Base-by-base conservation (phyloP, 2,797 vertebrate genomes). In the Pelochelys cantorii region DNA sequence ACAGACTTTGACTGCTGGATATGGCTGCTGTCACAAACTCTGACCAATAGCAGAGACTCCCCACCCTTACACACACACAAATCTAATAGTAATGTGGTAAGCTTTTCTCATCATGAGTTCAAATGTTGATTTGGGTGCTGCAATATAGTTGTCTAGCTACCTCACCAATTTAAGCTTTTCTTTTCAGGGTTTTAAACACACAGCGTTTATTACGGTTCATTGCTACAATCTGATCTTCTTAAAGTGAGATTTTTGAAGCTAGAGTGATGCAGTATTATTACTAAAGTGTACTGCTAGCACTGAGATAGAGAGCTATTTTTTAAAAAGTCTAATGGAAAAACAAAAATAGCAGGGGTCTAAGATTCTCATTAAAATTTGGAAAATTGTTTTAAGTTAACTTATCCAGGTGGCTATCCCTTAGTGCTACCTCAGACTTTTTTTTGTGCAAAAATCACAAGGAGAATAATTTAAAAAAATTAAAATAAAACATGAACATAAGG, bases 361-460 rank as follows among this genome's bases (percentile, higher is more conserved):
- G 11, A 57, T 89, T 88, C 77, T 89, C 84, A 90, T 95, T 93
- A 90, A 96, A 96, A 95, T 90, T 86, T 92, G 34, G 88, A 94
- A 90, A 65, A 27, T 81, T 7, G 1, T 90, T 94, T 90, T 81
- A 92, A 68, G 25, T 27, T 92, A 60, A 75, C 53, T 88, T 93
- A 59, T 88, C 88, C 83, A 57, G 54, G 9, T 74, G 60, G 3
- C 13, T 88, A 17, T 60, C 86, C 2, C 25, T 83, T 42, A 83
- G 34, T 25, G 12, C 75, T 93, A 85, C 1, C 20, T 86, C 48
- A 62, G 62, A 80, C 2, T 89, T 65, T 37, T 68, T 77, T 75
- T 91, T 95, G 31, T 29, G 75, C 92, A 85, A 81, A 94, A 95
- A 87, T 68, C 68, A 97, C 48, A 93, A 87, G 8, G 3, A 20